These are phyloP conservation scores for Phenganax subtilis DNA, from an alignment of 92 coral and sea anemone species.

Conservation along the genomic window DNA sequence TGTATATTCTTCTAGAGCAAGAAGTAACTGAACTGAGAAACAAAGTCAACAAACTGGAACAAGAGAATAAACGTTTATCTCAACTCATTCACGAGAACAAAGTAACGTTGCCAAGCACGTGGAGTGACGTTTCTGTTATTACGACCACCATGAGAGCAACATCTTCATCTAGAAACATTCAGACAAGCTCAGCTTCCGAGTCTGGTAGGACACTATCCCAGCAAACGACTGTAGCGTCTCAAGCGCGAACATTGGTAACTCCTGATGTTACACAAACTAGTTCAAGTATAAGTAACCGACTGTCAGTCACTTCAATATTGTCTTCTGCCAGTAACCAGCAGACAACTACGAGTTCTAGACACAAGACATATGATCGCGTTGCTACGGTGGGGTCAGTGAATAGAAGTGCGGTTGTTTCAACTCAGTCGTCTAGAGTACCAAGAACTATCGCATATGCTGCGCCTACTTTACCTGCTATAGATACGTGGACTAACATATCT, in stretches of 20 bases:
- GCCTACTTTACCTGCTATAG: slow-evolving; percentile 11
- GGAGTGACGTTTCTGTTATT: slow-evolving; percentile 36
- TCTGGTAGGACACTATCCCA: background rate
- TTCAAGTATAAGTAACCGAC: slow-evolving; percentile 25
- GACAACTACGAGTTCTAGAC: slow-evolving; percentile 8
- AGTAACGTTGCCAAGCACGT: slow-evolving; percentile 28
- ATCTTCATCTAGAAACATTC: slow-evolving; percentile 21
- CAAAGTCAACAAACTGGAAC: slow-evolving; percentile 34
- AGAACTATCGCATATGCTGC: slow-evolving; percentile 4
- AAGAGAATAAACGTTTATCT: slow-evolving; percentile 39
- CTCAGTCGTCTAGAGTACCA: slow-evolving; percentile 9
- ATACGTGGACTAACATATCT: too few species aligned
- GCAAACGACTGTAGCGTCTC: background rate
- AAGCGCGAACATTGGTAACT: slow-evolving; percentile 8
- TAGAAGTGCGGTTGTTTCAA: slow-evolving; percentile 15
- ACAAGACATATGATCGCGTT: background rate
- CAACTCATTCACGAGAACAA: slow-evolving; percentile 35
- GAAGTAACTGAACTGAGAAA: slow-evolving; percentile 34
- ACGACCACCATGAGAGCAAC: slow-evolving; percentile 39
- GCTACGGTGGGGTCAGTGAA: slow-evolving; percentile 8
- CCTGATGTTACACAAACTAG: background rate
- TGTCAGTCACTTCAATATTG: slow-evolving; percentile 31
- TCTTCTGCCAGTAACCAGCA: slow-evolving; percentile 25
- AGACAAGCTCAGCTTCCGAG: slow-evolving; percentile 6
- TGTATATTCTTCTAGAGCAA: slow-evolving; percentile 7